phyloP scores from a whole-genome alignment of 2,888 invertebrate genomes.

The Oscheius onirici region DNA sequence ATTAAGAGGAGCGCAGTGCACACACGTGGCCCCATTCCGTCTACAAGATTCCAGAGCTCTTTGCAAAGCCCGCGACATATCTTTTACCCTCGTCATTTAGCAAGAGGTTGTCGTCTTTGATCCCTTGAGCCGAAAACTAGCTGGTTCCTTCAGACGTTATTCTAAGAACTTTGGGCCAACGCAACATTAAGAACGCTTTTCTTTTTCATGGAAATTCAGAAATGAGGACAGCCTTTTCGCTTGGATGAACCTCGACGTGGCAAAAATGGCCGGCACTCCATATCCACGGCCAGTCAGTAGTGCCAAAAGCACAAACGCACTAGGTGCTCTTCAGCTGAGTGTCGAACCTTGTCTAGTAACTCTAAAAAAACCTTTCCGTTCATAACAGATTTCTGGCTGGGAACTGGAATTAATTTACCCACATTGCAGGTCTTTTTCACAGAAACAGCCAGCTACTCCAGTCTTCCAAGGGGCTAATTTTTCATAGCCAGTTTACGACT shows the following conservation, averaged over 20 bases:
- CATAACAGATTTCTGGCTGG: too few species aligned
- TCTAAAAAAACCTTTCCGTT: too few species aligned
- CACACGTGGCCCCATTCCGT: too few species aligned
- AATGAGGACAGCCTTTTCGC: constrained; percentile 27
- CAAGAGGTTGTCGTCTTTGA: neutral
- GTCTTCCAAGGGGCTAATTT: too few species aligned
- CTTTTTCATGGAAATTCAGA: constrained; percentile 17
- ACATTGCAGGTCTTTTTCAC: too few species aligned
- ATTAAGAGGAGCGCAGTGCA: constrained; percentile 7
- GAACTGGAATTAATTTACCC: too few species aligned
- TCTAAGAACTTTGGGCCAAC: neutral
- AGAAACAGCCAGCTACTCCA: too few species aligned
- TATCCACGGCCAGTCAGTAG: constrained; percentile 3
- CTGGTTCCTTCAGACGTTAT: neutral
- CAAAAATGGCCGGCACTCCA: constrained; percentile 27
- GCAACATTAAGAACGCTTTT: neutral
- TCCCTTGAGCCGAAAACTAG: neutral
- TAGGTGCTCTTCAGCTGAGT: neutral
- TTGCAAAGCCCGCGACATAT: neutral
- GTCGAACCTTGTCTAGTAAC: too few species aligned
- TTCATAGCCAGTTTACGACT: too few species aligned
- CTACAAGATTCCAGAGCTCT: neutral
- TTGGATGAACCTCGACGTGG: constrained; percentile 22
- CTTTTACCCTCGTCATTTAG: neutral
- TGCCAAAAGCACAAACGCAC: neutral